phyloP scores from a whole-genome alignment of 1,140 invertebrate genomes.

The Phthorimaea operculella region DNA sequence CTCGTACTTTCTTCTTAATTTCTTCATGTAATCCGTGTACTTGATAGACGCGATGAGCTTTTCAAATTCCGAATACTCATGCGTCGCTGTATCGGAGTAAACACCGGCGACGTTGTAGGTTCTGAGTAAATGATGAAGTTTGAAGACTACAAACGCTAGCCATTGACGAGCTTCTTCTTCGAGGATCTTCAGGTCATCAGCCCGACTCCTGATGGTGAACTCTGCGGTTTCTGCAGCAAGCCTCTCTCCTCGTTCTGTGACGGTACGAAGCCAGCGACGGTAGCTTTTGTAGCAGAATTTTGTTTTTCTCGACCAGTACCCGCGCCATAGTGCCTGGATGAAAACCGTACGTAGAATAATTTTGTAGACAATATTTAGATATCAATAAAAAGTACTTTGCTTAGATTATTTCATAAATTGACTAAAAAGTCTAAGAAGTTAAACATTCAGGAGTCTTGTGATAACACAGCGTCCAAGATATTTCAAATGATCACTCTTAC shows the following conservation, averaged over 20 bases:
- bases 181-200: slow-evolving; percentile 47
- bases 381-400: too few species aligned
- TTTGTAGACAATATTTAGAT: too few species aligned
- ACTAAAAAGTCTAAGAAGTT: too few species aligned
- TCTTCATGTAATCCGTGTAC: slow-evolving; percentile 60
- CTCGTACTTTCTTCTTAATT: slow-evolving; percentile 55
- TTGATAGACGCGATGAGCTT: slow-evolving; percentile 57
- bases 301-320: slow-evolving; percentile 49
- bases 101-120: slow-evolving; percentile 54
- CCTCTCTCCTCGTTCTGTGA: slow-evolving; percentile 48
- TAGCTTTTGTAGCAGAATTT: slow-evolving; percentile 57
- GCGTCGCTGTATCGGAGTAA: slow-evolving; percentile 47
- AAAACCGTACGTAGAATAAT: not conserved
- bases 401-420: too few species aligned
- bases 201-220: slow-evolving; percentile 46
- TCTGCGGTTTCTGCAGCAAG: slow-evolving; percentile 46
- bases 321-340: slow-evolving; percentile 49
- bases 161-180: slow-evolving; percentile 58
- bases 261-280: slow-evolving; percentile 48
- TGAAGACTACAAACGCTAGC: slow-evolving; percentile 62
- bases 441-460: too few species aligned
- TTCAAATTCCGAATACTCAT: slow-evolving; percentile 57
- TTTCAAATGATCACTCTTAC: slow-evolving; percentile 15
- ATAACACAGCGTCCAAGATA: too few species aligned
- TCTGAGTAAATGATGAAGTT: slow-evolving; percentile 61